Conservation (phyloP, 2,113 vertebrate genomes). For the Lathamus discolor region DNA sequence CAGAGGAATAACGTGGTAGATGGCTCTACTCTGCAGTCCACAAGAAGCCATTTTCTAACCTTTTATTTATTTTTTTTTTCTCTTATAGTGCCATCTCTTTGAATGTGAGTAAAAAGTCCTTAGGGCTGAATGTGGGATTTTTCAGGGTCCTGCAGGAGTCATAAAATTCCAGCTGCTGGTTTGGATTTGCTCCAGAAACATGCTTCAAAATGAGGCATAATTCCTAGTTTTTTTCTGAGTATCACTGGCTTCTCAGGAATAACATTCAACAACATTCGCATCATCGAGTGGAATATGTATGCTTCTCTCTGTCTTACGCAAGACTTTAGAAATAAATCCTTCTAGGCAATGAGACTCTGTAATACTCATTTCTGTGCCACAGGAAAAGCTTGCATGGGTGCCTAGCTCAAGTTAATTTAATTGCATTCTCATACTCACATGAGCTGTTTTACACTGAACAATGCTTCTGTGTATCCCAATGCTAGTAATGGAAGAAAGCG, state of each 20-base stretch:
- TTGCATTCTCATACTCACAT: conserved; percentile 24
- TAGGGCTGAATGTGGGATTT: conserved; percentile 1
- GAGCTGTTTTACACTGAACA: conserved; percentile 17
- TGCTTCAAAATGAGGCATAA: conserved; percentile 20
- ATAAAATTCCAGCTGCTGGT: conserved; percentile 65
- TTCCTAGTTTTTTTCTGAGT: conserved; percentile 44
- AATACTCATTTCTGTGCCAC: not conserved
- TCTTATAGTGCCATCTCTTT: not conserved
- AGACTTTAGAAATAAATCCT: conserved; percentile 38
- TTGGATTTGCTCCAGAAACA: conserved; percentile 57
- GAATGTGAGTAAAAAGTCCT: conserved; percentile 46
- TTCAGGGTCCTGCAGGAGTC: conserved; percentile 38
- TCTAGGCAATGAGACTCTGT: not conserved
- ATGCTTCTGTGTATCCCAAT: not conserved
- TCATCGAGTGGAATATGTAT: not conserved
- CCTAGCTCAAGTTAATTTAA: conserved; percentile 47
- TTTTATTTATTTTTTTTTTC: not conserved
- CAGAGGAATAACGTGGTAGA: not conserved
- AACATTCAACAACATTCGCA: conserved; percentile 6
- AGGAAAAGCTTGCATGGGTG: conserved; percentile 28
- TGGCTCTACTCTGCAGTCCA: not conserved
- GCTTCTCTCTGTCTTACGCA: not conserved
- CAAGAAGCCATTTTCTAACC: conserved; percentile 15
- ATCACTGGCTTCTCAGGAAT: conserved; percentile 19
- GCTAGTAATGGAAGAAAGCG: not conserved